Base-by-base conservation (phyloP, 1,140 invertebrate species). In the Melanaphis sacchari region DNA sequence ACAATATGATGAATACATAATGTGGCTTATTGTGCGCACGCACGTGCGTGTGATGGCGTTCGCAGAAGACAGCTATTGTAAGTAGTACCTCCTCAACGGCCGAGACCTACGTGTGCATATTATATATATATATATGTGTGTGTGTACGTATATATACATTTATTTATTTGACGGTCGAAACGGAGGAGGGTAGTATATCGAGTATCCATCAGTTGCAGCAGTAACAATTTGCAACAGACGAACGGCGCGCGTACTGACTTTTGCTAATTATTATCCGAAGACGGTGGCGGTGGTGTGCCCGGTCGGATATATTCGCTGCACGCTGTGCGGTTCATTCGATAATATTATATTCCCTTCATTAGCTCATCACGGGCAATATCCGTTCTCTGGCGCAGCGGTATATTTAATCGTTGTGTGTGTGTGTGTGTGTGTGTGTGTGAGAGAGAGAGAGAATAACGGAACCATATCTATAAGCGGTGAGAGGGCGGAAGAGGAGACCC, bases 201-300 rank as follows among this genome's bases (percentile, higher is more conserved):
- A 88, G n/a, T 90, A 59, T 41, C 89, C 89, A 59, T 90, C 89
- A 90, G 49, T 90, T 90, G 89, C 89, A 90, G 89, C 89, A 66
- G 89, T 90, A 66, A 52, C 43, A 59, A 90, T 90, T 82, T 82
- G 59, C 31, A n/a, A n/a, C 59, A 82, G 36, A 82, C 36, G 36
- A 82, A 76, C 31, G 59, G 59, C 54, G 26, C 54, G 54, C 5
- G 76, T 7, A 38, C 76, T 24, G 89, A 90, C 49, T 90, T 90
- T 90, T 90, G 89, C 89, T 90, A 90, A 90, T 90, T 90, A 90
- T 90, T 90, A 90, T 59, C 89, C 89, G 52, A 90, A 90, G 89
- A 90, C 54, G 49, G 46, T 52, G 76, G 76, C 9, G 31, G 59
- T 15, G 24, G 59, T 66, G 59, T 66, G 59, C 59, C 59, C 59